phyloP scores from a whole-genome alignment of 2,888 invertebrate genomes.

The Chromoteleia sp. region DNA sequence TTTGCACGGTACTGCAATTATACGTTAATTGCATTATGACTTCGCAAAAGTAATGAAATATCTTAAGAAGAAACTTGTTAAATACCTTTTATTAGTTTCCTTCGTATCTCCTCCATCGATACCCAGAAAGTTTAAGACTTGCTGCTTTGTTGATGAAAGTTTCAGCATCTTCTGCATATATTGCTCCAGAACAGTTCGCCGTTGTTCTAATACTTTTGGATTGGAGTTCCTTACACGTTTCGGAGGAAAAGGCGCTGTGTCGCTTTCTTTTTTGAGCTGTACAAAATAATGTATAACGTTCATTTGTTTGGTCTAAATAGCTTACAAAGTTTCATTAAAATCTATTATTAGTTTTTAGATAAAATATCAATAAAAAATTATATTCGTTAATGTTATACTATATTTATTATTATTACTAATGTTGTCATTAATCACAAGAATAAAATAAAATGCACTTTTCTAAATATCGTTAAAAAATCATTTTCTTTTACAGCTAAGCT shows the following conservation, averaged over 20 bases:
- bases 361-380: too few relatives aligned
- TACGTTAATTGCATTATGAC: too few relatives aligned
- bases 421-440: too few relatives aligned
- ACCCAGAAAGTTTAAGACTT: slow-evolving; percentile 85
- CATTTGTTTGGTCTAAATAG: not conserved
- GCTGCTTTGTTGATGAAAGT: slow-evolving; percentile 84
- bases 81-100: slow-evolving; percentile 75
- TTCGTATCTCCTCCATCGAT: slow-evolving; percentile 77
- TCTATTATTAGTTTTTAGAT: too few relatives aligned
- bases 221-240: slow-evolving; percentile 87
- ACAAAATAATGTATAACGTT: slow-evolving; percentile 1
- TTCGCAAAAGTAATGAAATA: slow-evolving; percentile 20
- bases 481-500: too few relatives aligned
- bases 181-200: slow-evolving; percentile 85
- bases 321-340: too few relatives aligned
- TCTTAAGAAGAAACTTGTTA: slow-evolving; percentile 15
- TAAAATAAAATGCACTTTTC: too few relatives aligned
- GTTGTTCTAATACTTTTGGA: slow-evolving; percentile 86
- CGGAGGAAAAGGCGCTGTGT: slow-evolving; percentile 87
- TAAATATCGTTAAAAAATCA: too few relatives aligned
- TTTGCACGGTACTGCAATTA: not conserved
- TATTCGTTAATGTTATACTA: too few relatives aligned
- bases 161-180: slow-evolving; percentile 86
- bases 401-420: too few relatives aligned
- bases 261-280: slow-evolving; percentile 85